Conservation (phyloP, 2,888 invertebrate genomes). For the Papilio elwesi region DNA sequence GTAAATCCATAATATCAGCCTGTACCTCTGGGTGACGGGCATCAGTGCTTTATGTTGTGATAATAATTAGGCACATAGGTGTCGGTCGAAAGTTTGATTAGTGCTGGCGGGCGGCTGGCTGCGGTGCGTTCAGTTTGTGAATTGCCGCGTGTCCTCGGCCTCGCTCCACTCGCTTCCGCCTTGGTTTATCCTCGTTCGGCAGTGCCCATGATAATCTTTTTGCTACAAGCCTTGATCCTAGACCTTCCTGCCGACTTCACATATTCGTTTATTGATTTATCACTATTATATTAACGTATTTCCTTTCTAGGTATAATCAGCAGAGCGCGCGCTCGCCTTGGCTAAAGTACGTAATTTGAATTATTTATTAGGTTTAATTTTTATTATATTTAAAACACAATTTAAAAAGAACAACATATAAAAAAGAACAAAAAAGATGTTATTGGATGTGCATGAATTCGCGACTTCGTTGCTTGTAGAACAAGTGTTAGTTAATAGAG, state of each 20-base stretch:
- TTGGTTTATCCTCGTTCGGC: conserved; percentile 79
- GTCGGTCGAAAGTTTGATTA: conserved; percentile 54
- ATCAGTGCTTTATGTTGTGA: conserved; percentile 6
- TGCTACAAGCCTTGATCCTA: conserved; percentile 76
- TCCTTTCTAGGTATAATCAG: conserved; percentile 84
- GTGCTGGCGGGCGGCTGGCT: conserved; percentile 62
- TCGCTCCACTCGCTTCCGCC: conserved; percentile 78
- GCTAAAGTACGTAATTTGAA: conserved; percentile 80
- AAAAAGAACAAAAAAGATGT: not conserved
- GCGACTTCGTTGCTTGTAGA: conserved; percentile 23
- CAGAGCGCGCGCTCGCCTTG: conserved; percentile 81
- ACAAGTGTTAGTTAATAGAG: conserved; percentile 53
- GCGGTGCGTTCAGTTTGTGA: conserved; percentile 71
- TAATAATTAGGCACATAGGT: conserved; percentile 22
- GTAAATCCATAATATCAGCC: not conserved
- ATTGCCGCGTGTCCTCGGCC: conserved; percentile 80
- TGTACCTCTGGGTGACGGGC: not conserved
- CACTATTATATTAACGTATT: conserved; percentile 64
- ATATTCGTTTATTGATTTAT: conserved; percentile 56
- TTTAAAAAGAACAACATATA: no score
- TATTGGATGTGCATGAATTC: conserved; percentile 28
- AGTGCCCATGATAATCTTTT: conserved; percentile 79
- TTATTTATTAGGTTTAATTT: conserved; percentile 57
- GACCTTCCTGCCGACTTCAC: conserved; percentile 69
- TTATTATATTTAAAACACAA: conserved; percentile 26